Evolutionary conservation across 2,113 vertebrate genomes (phyloP).

Genomic region (Eretmochelys imbricata): DNA sequence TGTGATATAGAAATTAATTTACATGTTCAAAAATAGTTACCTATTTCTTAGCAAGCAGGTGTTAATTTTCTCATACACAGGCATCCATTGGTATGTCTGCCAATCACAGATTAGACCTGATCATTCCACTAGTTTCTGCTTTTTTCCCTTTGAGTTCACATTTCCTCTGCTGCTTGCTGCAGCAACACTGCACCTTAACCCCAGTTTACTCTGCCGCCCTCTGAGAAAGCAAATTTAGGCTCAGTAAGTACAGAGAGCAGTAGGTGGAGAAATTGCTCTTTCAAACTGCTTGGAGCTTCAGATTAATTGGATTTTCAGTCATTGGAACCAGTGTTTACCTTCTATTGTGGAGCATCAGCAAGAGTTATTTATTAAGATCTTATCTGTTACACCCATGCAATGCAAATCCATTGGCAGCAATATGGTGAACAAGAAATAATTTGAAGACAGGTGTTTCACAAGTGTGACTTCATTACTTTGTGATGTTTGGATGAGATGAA

Average conservation of each 20-base stretch:
- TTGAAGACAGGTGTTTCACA: not conserved
- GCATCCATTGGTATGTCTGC: accelerated
- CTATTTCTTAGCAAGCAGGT: not conserved
- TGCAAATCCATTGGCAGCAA: not conserved
- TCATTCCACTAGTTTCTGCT: not conserved
- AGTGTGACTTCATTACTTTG: not conserved
- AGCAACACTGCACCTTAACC: not conserved
- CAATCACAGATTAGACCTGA: not conserved
- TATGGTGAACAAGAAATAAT: not conserved
- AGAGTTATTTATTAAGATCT: not conserved
- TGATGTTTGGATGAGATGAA: not conserved
- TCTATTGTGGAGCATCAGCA: not conserved
- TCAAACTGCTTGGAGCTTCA: not conserved
- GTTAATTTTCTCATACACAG: not conserved
- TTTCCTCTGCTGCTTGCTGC: constrained; percentile 51
- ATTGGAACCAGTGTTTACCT: not conserved
- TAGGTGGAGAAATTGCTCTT: not conserved
- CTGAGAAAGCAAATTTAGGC: not conserved
- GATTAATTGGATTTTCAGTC: not conserved
- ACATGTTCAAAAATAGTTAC: not conserved
- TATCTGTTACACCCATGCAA: not conserved
- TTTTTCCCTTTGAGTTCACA: not conserved
- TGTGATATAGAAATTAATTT: not conserved
- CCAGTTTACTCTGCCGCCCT: not conserved
- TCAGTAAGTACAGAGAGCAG: not conserved